Percentiles rank a stretch among this genome's conserved stretches.
Conservation (phyloP, 2,113 vertebrate species). For the Caretta caretta region DNA sequence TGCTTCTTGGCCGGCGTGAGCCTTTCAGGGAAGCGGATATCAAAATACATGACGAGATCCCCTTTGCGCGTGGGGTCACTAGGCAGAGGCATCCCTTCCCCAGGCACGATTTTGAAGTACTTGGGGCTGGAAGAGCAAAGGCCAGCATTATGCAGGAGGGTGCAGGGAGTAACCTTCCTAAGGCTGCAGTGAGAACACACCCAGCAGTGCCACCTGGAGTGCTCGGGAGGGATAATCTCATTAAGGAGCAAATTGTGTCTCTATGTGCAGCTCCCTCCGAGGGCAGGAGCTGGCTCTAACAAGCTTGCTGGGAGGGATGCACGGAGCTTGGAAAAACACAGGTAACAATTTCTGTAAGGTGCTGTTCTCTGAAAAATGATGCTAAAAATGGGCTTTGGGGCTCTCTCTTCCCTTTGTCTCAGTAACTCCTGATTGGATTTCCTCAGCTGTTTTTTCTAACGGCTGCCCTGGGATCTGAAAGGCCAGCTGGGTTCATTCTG, state of each 20-base stretch:
- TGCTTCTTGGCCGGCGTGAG: slow-evolving; percentile 85
- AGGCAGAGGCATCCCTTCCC: slow-evolving; percentile 91
- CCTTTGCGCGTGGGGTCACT: slow-evolving; percentile 82
- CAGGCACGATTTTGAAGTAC: slow-evolving; percentile 88
- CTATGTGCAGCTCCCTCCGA: not conserved
- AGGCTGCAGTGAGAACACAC: accelerated
- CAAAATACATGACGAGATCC: slow-evolving; percentile 89
- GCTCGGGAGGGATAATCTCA: accelerated
- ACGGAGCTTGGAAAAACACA: accelerated
- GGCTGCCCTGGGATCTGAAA: not conserved
- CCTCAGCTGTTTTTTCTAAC: not conserved
- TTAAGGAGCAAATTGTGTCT: not conserved
- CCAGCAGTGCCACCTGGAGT: accelerated
- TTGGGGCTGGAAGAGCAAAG: slow-evolving; percentile 79
- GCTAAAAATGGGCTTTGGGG: not conserved
- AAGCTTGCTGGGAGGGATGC: accelerated
- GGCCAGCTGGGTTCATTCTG: too few relatives aligned
- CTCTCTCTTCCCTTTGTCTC: not conserved
- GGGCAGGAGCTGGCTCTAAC: not conserved
- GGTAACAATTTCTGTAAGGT: not conserved
- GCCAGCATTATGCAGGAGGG: accelerated
- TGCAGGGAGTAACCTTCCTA: accelerated
- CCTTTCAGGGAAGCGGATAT: slow-evolving; percentile 87
- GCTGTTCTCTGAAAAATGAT: not conserved
- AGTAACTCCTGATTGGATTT: not conserved